phyloP scores from a whole-genome alignment of 2,888 invertebrate species.

The Lordiphosa fenestrarum region DNA sequence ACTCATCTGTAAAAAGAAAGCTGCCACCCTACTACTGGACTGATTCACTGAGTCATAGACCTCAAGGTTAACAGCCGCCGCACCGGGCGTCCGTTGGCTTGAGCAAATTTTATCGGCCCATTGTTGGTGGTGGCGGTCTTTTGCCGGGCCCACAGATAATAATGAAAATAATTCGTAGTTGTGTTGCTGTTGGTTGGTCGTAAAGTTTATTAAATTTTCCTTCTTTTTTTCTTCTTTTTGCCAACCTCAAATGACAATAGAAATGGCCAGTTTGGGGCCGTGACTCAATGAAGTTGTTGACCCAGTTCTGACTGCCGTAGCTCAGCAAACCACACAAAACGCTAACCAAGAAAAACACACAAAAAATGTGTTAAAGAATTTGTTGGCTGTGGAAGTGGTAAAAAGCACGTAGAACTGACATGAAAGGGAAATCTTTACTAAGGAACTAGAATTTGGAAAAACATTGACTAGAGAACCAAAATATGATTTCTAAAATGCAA shows the following conservation, averaged over 20 bases:
- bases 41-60: slow-evolving; percentile 63
- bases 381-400: no score
- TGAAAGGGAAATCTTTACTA: no score
- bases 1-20: slow-evolving; percentile 59
- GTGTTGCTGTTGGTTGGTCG: slow-evolving; percentile 20
- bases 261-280: slow-evolving; percentile 30
- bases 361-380: neutral
- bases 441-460: no score
- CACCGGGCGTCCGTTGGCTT: slow-evolving; percentile 23
- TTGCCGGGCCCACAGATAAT: slow-evolving; percentile 40
- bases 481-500: no score
- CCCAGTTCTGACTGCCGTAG: slow-evolving; percentile 46
- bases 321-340: slow-evolving; percentile 11
- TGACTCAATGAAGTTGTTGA: slow-evolving; percentile 50
- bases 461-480: no score
- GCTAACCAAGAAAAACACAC: neutral
- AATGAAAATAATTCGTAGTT: slow-evolving; percentile 70
- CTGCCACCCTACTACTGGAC: slow-evolving; percentile 22
- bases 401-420: no score
- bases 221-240: slow-evolving; percentile 9
- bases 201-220: slow-evolving; percentile 63
- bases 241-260: slow-evolving; percentile 38
- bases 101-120: slow-evolving; percentile 58
- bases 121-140: slow-evolving; percentile 33
- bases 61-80: slow-evolving; percentile 72